phyloP scores from a whole-genome alignment of 2,888 invertebrate species.

The Galerucella calmariensis region DNA sequence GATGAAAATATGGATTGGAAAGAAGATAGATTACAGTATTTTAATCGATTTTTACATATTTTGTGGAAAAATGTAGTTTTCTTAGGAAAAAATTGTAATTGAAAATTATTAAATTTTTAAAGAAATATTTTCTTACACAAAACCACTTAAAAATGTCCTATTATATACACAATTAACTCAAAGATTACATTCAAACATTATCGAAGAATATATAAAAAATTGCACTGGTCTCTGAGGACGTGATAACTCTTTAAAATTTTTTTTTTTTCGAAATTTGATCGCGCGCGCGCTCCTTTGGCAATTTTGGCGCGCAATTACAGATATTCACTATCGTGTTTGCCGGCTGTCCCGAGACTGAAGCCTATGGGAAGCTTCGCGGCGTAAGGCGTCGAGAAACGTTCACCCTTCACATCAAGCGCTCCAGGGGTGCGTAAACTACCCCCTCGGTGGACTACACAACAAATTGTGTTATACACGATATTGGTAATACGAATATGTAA shows the following conservation, averaged over 20 bases:
- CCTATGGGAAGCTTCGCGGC: slow-evolving; percentile 46
- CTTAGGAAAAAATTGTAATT: too few relatives aligned
- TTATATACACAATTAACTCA: slow-evolving; percentile 45
- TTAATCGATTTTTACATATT: too few relatives aligned
- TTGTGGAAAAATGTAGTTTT: too few relatives aligned
- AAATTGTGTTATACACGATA: slow-evolving; percentile 36
- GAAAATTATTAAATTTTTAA: background rate
- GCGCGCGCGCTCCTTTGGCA: slow-evolving; percentile 22
- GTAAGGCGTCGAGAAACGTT: slow-evolving; percentile 55
- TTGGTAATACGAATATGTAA: background rate
- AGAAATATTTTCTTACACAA: slow-evolving; percentile 46
- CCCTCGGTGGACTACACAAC: slow-evolving; percentile 39
- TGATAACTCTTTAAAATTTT: background rate
- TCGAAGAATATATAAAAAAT: slow-evolving; percentile 39
- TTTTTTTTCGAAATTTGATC: slow-evolving; percentile 26
- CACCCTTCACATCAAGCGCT: slow-evolving; percentile 56
- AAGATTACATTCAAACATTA: slow-evolving; percentile 42
- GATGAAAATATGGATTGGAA: too few relatives aligned
- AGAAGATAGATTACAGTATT: too few relatives aligned
- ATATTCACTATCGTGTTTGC: slow-evolving; percentile 50
- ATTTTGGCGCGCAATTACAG: slow-evolving; percentile 21
- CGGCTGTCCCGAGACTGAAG: slow-evolving; percentile 54
- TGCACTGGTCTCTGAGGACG: slow-evolving; percentile 32
- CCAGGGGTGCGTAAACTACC: slow-evolving; percentile 53
- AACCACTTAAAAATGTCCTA: slow-evolving; percentile 48